Base-by-base conservation (phyloP, 2,888 invertebrate genomes). In the Dugesia japonica region DNA sequence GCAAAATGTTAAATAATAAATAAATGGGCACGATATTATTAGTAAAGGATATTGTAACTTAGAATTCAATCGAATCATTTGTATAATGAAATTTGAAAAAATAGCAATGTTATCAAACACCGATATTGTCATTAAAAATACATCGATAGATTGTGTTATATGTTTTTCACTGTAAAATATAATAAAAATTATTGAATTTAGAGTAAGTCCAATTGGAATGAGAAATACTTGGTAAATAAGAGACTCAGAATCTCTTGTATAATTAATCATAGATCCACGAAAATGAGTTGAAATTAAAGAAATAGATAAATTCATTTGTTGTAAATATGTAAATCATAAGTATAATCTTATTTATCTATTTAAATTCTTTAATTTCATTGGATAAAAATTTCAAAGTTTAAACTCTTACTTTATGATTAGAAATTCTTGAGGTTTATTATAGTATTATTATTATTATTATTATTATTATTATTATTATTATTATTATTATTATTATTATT, bases 41-140 rank as follows among this genome's bases (percentile, higher is more conserved):
- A 56, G n/a, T 56, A 56, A 56, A 56, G 56, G 23, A 56, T 56
- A 56, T 56, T 56, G 56, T n/a, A 56, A 23, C 7, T 7, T n/a
- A n/a, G 56, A 56, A 56, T n/a, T 56, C 4, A 20, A 13, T n/a
- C 56, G n/a, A n/a, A 56, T 56, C 56, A 56, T 56, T 56, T 56
- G 56, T 1, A n/a, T 56, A 13, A 56, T 56, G n/a, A 56, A 56
- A 23, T 56, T 56, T 1, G 56, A 56, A 4, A 56, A 23, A 56
- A 56, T 56, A n/a, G 56, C 56, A 56, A 56, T 56, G 56, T 56
- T 56, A n/a, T 56, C 56, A 23, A 56, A 56, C n/a, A 56, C 56
- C 1, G 56, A 56, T 9, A 56, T 56, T 4, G 56, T 20, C 23
- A 56, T 20, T n/a, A 56, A 56, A 56, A 56, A 56, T 56, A 56